Evolutionary conservation across 2,888 invertebrate genomes (phyloP).

Genomic region (Gastrophysa polygoni): DNA sequence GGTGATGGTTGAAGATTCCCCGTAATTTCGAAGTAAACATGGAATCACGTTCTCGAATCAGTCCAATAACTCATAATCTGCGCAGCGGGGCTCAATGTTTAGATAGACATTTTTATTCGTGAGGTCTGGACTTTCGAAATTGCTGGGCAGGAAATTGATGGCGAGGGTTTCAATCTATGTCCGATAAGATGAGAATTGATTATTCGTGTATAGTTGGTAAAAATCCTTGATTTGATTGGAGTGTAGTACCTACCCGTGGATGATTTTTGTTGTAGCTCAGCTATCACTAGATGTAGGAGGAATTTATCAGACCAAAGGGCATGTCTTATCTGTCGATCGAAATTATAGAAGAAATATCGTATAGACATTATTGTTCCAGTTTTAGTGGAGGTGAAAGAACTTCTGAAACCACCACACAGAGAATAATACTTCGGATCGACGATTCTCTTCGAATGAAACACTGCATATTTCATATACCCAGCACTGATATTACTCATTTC

Average conservation of each 20-base stretch:
- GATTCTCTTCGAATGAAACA: no score
- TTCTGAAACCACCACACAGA: no score
- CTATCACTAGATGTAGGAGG: background rate
- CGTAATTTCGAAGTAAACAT: conserved; percentile 35
- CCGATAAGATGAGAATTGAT: conserved; percentile 3
- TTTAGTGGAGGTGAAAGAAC: no score
- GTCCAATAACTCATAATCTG: conserved; percentile 15
- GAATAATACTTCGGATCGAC: no score
- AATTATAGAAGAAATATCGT: no score
- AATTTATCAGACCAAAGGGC: background rate
- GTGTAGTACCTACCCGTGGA: background rate
- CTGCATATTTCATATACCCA: no score
- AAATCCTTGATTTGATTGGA: background rate
- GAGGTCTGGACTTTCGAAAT: conserved; percentile 11
- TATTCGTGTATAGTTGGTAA: background rate
- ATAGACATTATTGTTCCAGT: no score
- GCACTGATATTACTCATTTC: no score
- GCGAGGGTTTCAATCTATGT: background rate
- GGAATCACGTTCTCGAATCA: conserved; percentile 33
- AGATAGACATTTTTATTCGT: conserved; percentile 17
- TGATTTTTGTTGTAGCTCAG: background rate
- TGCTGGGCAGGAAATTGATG: background rate
- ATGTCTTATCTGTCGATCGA: background rate
- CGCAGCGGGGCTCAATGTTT: conserved; percentile 5
- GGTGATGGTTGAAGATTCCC: conserved; percentile 32